A percentile compares a stretch with the other conserved stretches of the same genome.
phyloP scores from a whole-genome alignment of 1,140 invertebrate species.

The Halyomorpha halys region DNA sequence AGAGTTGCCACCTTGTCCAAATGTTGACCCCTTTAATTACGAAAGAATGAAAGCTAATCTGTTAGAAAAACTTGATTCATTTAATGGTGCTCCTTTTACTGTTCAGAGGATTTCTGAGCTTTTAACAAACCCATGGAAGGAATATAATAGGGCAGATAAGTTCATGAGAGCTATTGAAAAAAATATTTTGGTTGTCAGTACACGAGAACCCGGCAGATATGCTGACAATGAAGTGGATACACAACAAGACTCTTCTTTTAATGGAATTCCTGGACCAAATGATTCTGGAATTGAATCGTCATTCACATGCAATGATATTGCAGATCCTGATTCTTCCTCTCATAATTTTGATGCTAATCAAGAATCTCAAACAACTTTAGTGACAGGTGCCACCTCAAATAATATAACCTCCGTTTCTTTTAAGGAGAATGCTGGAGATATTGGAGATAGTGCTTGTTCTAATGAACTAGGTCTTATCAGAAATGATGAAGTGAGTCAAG shows the following conservation, averaged over 20 bases:
- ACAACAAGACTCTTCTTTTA: constrained; percentile 24
- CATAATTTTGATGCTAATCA: background rate
- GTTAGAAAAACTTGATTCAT: constrained; percentile 70
- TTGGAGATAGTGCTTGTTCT: background rate
- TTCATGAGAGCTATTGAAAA: constrained; percentile 91
- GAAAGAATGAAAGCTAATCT: constrained; percentile 77
- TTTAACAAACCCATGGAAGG: constrained; percentile 76
- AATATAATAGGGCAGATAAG: constrained; percentile 92
- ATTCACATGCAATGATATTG: constrained; percentile 22
- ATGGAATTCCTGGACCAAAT: constrained; percentile 25
- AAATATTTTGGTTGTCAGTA: constrained; percentile 89
- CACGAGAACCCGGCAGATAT: constrained; percentile 65
- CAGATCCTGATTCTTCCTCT: constrained; percentile 20
- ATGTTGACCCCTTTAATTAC: constrained; percentile 84
- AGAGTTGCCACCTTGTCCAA: constrained; percentile 67
- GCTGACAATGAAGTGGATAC: constrained; percentile 18
- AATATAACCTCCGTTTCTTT: background rate
- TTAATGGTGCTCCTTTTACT: constrained; percentile 86
- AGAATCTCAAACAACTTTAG: background rate
- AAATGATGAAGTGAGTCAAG: constrained; percentile 11
- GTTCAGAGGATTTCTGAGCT: constrained; percentile 92
- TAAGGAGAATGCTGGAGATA: constrained; percentile 11
- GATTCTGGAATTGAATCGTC: constrained; percentile 25
- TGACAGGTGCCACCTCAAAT: background rate
- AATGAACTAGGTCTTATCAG: constrained; percentile 4